Percentiles rank a stretch among this genome's conserved stretches.
Evolutionary conservation across 2,113 vertebrate species (phyloP).

Genomic region (Glareola pratincola): DNA sequence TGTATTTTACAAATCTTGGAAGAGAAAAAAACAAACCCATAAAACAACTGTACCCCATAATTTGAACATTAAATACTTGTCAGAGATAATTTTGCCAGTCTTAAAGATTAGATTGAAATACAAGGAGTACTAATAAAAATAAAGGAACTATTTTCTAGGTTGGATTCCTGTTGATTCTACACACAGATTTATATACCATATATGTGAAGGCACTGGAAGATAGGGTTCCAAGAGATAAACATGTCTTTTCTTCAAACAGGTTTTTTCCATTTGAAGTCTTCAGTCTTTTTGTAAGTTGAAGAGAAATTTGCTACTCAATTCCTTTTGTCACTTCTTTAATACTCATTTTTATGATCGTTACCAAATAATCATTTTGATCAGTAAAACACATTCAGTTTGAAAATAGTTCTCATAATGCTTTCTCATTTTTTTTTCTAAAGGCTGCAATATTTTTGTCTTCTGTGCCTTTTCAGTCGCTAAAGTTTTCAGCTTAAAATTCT

Average conservation of each 20-base stretch:
- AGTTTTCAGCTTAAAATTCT: not conserved
- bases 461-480: not conserved
- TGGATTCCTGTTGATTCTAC: not conserved
- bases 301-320: not conserved
- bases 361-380: not conserved
- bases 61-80: not conserved
- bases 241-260: not conserved
- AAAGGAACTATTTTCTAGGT: not conserved
- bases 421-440: not conserved
- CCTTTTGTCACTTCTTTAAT: not conserved
- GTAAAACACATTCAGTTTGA: not conserved
- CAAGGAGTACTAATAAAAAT: not conserved
- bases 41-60: not conserved
- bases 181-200: not conserved
- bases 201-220: not conserved
- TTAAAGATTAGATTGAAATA: not conserved
- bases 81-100: not conserved
- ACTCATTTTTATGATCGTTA: not conserved
- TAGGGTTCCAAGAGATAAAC: not conserved
- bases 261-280: not conserved
- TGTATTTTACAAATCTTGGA: constrained; percentile 24
- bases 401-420: not conserved
- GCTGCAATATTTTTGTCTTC: not conserved
- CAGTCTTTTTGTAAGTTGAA: not conserved
- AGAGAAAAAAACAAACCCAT: not conserved